A percentile compares a stretch with the other conserved stretches of the same genome.
Conservation (phyloP, 2,113 vertebrate species). For the Myiopsitta monachus region DNA sequence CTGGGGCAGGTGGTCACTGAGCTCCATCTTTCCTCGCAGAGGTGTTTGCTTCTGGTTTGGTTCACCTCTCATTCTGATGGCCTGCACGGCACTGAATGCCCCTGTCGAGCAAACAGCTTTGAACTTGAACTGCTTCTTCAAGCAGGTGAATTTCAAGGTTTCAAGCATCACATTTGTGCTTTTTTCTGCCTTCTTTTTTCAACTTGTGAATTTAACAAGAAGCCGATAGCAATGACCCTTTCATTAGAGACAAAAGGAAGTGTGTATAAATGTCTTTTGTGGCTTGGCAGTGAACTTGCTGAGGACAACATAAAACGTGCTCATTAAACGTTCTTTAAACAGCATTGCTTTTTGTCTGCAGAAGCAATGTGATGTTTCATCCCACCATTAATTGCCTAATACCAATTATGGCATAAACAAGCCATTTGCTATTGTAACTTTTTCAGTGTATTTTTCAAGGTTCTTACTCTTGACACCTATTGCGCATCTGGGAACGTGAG, state of each 20-base stretch:
- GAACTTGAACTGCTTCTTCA: background rate
- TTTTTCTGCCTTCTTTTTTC: background rate
- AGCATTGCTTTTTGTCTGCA: constrained; percentile 56
- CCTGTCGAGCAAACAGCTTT: background rate
- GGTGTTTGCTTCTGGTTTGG: background rate
- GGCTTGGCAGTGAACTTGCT: constrained; percentile 38
- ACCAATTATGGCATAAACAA: constrained; percentile 36
- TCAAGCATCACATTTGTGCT: background rate
- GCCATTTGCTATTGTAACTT: constrained; percentile 11
- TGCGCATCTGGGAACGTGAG: background rate
- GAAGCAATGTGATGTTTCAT: constrained; percentile 25
- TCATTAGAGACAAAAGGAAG: constrained; percentile 34
- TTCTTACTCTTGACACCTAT: background rate
- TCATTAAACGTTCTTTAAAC: constrained; percentile 22
- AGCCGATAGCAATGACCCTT: background rate
- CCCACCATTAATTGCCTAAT: constrained; percentile 53
- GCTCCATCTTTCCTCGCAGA: background rate
- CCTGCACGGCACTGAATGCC: background rate
- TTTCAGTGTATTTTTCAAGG: background rate
- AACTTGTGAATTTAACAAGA: background rate
- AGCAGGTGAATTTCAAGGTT: background rate
- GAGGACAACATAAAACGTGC: background rate
- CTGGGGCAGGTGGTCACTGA: background rate
- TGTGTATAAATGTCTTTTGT: constrained; percentile 26
- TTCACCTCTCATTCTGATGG: background rate